phyloP scores from a whole-genome alignment of 2,113 vertebrate species.

The Myiozetetes cayanensis region DNA sequence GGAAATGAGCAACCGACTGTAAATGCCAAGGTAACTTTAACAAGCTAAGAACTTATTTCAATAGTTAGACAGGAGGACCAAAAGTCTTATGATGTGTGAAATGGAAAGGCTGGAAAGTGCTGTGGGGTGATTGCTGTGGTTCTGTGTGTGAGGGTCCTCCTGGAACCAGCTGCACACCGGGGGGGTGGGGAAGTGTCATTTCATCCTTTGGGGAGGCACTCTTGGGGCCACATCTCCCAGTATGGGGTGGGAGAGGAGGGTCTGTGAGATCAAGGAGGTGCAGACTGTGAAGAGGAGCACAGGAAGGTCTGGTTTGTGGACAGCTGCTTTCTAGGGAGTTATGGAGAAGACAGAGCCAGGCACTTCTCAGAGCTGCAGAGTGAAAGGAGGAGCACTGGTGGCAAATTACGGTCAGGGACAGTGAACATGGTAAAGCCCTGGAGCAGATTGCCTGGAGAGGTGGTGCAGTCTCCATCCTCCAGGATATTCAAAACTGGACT shows the following conservation, averaged over 20 bases:
- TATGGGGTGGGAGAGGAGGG: not conserved
- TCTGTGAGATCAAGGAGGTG: accelerated
- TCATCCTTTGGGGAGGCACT: not conserved
- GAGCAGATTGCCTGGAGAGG: not conserved
- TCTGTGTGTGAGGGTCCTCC: not conserved
- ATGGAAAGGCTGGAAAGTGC: not conserved
- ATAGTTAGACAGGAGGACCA: accelerated
- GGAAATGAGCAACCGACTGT: not conserved
- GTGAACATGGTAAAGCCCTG: not conserved
- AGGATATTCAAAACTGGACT: not conserved
- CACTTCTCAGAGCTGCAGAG: not conserved
- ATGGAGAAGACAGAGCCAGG: accelerated
- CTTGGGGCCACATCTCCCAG: not conserved
- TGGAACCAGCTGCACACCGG: accelerated
- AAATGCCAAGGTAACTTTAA: not conserved
- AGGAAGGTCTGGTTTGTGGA: not conserved
- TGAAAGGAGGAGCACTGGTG: not conserved
- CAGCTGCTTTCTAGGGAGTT: not conserved
- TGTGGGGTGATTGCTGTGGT: not conserved
- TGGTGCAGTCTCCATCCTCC: not conserved
- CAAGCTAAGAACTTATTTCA: not conserved
- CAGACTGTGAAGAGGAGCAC: not conserved
- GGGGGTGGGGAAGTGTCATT: not conserved
- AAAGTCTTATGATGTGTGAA: accelerated
- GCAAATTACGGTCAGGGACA: not conserved